These are phyloP conservation scores for Xiphydria camelus DNA, from an alignment of 2,888 invertebrate species.

Conservation along the genomic window DNA sequence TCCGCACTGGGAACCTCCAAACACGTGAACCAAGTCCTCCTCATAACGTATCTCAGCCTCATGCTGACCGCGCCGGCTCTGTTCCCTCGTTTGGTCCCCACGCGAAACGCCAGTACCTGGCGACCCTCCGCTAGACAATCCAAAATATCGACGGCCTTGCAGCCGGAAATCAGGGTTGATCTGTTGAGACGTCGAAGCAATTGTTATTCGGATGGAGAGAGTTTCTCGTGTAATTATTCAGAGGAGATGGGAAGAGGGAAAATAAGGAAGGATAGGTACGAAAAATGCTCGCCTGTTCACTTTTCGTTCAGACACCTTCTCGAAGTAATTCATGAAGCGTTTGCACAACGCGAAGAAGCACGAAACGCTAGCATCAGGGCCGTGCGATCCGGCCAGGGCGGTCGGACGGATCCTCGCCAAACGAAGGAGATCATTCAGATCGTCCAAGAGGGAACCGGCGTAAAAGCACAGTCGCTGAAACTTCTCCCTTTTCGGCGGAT, in stretches of 20 bases:
- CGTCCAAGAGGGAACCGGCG: constrained; percentile 47
- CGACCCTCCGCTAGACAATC: constrained; percentile 52
- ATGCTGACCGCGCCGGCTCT: constrained; percentile 37
- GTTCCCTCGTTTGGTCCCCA: constrained; percentile 28
- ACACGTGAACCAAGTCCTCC: constrained; percentile 52
- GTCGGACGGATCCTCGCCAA: constrained; percentile 24
- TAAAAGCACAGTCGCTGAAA: constrained; percentile 46
- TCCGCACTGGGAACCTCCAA: constrained; percentile 34
- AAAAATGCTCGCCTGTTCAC: constrained; percentile 50
- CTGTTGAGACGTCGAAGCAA: constrained; percentile 30
- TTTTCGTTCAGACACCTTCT: constrained; percentile 48
- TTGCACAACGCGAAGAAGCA: constrained; percentile 42
- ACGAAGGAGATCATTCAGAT: constrained; percentile 36
- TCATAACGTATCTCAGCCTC: constrained; percentile 47
- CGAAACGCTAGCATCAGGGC: constrained; percentile 22
- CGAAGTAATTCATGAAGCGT: constrained; percentile 53
- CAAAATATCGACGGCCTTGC: constrained; percentile 49
- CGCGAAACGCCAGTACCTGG: constrained; percentile 38
- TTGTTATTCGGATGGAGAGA: constrained; percentile 4
- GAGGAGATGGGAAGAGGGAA: neutral
- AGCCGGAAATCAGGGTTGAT: constrained; percentile 48
- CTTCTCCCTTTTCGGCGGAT: constrained; percentile 38
- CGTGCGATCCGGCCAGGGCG: constrained; percentile 18
- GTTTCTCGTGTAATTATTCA: neutral
- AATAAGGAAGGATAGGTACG: too few species aligned